A percentile compares a stretch with the other conserved stretches of the same genome.
These are phyloP conservation scores for Lerema accius DNA, from an alignment of 1,140 invertebrate species.

Conservation along the genomic window DNA sequence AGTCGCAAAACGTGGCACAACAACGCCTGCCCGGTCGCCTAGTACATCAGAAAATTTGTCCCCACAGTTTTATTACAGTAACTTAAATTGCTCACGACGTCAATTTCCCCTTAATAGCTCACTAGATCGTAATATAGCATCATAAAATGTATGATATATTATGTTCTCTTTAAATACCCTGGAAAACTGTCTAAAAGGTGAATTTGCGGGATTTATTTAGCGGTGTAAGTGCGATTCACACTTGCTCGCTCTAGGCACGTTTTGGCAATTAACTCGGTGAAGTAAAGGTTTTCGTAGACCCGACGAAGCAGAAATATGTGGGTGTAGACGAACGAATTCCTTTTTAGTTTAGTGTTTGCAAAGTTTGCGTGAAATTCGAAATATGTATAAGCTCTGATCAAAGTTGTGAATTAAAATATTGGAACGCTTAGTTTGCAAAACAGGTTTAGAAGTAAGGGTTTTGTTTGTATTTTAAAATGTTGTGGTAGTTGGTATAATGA, in stretches of 20 bases:
- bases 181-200: not conserved
- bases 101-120: too few species aligned
- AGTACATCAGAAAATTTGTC: too few species aligned
- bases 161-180: not conserved
- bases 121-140: too few species aligned
- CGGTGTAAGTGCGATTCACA: constrained; percentile 24
- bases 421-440: too few species aligned
- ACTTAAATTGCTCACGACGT: too few species aligned
- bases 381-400: not conserved
- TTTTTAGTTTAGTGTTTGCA: constrained; percentile 16
- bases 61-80: too few species aligned
- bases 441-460: too few species aligned
- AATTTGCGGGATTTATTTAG: constrained; percentile 6
- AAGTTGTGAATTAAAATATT: not conserved
- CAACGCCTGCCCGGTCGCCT: too few species aligned
- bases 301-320: not conserved
- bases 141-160: not conserved
- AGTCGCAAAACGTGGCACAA: too few species aligned
- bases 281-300: not conserved
- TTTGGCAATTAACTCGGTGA: constrained; percentile 23
- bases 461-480: too few species aligned
- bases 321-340: constrained; percentile 17
- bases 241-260: constrained; percentile 17
- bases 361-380: not conserved
- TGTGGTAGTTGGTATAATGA: too few species aligned